These are phyloP conservation scores for Diarsia mendica DNA, from an alignment of 2,888 invertebrate species.

Conservation along the genomic window DNA sequence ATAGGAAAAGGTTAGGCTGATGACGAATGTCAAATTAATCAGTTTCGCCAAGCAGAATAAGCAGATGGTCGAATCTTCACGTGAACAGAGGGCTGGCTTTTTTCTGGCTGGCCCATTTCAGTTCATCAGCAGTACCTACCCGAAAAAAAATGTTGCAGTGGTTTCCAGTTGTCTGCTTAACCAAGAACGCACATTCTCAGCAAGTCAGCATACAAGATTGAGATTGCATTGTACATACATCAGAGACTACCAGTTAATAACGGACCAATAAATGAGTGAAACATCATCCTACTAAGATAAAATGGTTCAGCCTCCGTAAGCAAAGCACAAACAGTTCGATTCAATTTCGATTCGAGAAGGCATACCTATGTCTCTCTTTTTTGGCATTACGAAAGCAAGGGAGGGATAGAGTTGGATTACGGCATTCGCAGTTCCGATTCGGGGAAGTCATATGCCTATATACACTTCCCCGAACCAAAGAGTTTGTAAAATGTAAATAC, in stretches of 20 bases:
- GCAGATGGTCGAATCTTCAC: background rate
- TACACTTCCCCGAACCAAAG: too few species aligned
- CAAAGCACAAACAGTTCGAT: too few species aligned
- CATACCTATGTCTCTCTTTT: too few species aligned
- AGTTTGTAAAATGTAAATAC: too few species aligned
- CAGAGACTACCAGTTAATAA: background rate
- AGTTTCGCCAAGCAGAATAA: background rate
- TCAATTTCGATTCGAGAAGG: too few species aligned
- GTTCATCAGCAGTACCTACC: background rate
- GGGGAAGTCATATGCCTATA: too few species aligned
- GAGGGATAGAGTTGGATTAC: too few species aligned
- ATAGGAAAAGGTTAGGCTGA: background rate
- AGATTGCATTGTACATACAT: too few species aligned
- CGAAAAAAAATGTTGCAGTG: background rate
- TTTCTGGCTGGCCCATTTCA: background rate
- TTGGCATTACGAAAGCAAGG: too few species aligned
- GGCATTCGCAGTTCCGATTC: too few species aligned
- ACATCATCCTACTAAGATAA: background rate
- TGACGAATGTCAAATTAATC: background rate
- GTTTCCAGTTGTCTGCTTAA: background rate
- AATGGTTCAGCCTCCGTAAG: background rate
- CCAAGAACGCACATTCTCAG: conserved; percentile 1
- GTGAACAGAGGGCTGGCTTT: background rate
- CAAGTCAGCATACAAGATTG: background rate
- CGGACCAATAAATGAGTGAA: background rate